These are phyloP conservation scores for Hippocampus mohnikei DNA, from an alignment of 2,113 vertebrate species.

Conservation along the genomic window DNA sequence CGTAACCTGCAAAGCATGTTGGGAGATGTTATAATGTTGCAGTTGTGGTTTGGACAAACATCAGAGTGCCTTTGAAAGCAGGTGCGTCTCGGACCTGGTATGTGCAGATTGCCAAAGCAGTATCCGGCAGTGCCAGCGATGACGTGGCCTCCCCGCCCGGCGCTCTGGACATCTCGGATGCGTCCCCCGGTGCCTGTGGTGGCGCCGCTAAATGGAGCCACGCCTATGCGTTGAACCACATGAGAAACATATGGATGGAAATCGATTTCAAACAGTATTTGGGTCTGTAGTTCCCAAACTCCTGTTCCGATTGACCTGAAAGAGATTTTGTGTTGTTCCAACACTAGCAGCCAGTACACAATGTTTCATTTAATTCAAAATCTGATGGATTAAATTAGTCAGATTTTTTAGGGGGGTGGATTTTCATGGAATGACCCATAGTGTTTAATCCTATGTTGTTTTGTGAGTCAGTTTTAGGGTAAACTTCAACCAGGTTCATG, in stretches of 20 bases:
- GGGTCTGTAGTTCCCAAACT: too few species aligned
- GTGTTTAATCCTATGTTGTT: too few species aligned
- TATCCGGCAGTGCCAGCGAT: slow-evolving; percentile 89
- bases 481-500: too few species aligned
- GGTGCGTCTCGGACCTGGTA: slow-evolving; percentile 74
- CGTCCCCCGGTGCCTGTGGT: slow-evolving; percentile 88
- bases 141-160: slow-evolving; percentile 84
- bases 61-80: background rate
- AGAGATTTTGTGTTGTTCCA: too few species aligned
- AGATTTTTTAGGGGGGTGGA: too few species aligned
- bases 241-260: slow-evolving; percentile 1
- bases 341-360: too few species aligned
- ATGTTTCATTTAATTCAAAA: too few species aligned
- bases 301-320: too few species aligned
- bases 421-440: too few species aligned
- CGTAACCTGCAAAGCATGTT: slow-evolving; percentile 68
- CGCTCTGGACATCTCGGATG: slow-evolving; percentile 87
- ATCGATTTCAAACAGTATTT: background rate
- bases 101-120: slow-evolving; percentile 86
- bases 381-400: too few species aligned
- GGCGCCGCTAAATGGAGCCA: slow-evolving; percentile 88
- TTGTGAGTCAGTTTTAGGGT: too few species aligned
- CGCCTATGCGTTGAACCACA: slow-evolving; percentile 63
- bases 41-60: too few species aligned
- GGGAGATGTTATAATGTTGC: background rate